A percentile compares a stretch with the other conserved stretches of the same genome.
Conservation (phyloP, 2,888 invertebrate genomes). For the Dolichomitus sp. region DNA sequence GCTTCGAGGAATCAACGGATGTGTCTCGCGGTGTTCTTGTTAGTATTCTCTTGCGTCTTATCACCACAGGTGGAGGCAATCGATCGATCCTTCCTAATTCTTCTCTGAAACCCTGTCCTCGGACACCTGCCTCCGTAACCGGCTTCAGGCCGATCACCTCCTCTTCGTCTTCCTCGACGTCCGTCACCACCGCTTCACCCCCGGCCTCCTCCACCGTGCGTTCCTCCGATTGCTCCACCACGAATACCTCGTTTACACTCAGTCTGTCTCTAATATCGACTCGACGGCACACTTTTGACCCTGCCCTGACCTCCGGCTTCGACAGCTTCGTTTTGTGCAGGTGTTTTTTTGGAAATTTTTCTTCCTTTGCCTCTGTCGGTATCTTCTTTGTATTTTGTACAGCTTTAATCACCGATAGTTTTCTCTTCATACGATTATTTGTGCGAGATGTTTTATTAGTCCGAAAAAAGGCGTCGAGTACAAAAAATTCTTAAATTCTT, state of each 20-base stretch:
- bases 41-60: slow-evolving; percentile 80
- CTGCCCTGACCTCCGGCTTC: slow-evolving; percentile 68
- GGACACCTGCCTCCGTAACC: slow-evolving; percentile 63
- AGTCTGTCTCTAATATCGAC: slow-evolving; percentile 22
- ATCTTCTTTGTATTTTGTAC: neutral
- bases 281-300: slow-evolving; percentile 33
- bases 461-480: slow-evolving; percentile 10
- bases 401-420: neutral
- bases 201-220: slow-evolving; percentile 32
- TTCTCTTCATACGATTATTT: slow-evolving; percentile 18
- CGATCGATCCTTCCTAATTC: slow-evolving; percentile 71
- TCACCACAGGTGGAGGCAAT: slow-evolving; percentile 82
- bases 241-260: slow-evolving; percentile 60
- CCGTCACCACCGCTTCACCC: slow-evolving; percentile 23
- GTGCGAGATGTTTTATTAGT: neutral
- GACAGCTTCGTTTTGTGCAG: slow-evolving; percentile 79
- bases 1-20: slow-evolving; percentile 67
- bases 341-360: slow-evolving; percentile 80
- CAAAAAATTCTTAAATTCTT: slow-evolving; percentile 57
- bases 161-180: slow-evolving; percentile 68
- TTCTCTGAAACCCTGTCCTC: slow-evolving; percentile 35
- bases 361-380: neutral
- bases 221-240: slow-evolving; percentile 64
- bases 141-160: slow-evolving; percentile 77
- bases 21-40: slow-evolving; percentile 68